These are phyloP conservation scores for Sinonovacula constricta DNA, from an alignment of 1,140 invertebrate genomes.

Conservation along the genomic window DNA sequence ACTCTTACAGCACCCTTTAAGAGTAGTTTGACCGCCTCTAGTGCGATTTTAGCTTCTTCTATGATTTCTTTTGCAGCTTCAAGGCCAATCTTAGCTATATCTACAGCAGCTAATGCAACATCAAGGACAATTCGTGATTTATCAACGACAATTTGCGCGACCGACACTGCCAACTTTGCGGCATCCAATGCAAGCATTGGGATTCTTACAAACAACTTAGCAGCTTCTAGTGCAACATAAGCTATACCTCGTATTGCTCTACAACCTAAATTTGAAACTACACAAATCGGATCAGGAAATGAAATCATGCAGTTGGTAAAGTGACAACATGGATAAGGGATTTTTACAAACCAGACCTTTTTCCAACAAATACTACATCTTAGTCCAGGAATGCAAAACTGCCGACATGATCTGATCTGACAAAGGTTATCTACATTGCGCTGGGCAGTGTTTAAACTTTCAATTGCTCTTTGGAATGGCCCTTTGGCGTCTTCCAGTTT, in stretches of 20 bases:
- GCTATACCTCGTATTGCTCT: conserved; percentile 13
- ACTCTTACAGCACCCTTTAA: conserved; percentile 23
- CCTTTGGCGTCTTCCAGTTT: conserved; percentile 50
- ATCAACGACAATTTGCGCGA: conserved; percentile 13
- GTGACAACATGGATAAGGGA: conserved; percentile 36
- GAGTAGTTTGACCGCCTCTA: conserved; percentile 44
- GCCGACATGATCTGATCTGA: conserved; percentile 41
- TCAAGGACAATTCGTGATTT: conserved; percentile 5
- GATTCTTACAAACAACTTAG: neutral
- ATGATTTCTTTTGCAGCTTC: conserved; percentile 29
- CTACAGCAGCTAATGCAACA: neutral
- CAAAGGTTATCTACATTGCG: conserved; percentile 48
- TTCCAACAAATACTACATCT: conserved; percentile 30
- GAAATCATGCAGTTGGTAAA: conserved; percentile 50
- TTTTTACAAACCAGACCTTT: neutral
- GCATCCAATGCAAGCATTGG: no score
- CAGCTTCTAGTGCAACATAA: neutral
- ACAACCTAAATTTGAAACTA: conserved; percentile 44
- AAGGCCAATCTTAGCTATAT: conserved; percentile 20
- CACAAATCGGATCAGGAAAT: conserved; percentile 42
- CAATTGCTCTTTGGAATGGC: conserved; percentile 34
- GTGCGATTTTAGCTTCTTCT: conserved; percentile 41
- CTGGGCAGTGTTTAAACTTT: conserved; percentile 39
- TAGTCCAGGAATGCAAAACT: conserved; percentile 52
- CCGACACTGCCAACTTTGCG: neutral